phyloP scores from a whole-genome alignment of 1,140 invertebrate species.

The Euborellia annulipes region DNA sequence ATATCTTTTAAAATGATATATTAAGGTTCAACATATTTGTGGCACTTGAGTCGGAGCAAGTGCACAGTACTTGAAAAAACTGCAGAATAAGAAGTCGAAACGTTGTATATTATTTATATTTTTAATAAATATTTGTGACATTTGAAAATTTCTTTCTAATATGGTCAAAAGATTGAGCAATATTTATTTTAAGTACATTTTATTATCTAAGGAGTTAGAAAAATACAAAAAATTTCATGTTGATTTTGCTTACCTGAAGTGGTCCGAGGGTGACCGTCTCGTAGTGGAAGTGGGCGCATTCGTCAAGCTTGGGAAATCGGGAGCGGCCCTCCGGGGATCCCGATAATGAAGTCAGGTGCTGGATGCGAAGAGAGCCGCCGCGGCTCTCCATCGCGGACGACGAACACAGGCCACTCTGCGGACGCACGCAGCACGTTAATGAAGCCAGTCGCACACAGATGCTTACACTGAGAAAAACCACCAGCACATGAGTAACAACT shows the following conservation, averaged over 20 bases:
- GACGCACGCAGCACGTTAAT: not conserved
- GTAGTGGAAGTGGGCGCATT: constrained; percentile 98
- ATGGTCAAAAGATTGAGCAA: no score
- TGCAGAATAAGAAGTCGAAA: no score
- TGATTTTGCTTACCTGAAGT: constrained; percentile 46
- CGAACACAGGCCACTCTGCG: constrained; percentile 25
- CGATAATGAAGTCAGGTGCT: constrained; percentile 18
- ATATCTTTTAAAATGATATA: no score
- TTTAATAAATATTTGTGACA: no score
- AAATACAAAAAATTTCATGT: no score
- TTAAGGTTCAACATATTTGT: no score
- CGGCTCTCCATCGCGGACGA: constrained; percentile 24
- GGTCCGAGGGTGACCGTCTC: constrained; percentile 75
- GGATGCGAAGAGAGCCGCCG: constrained; percentile 22
- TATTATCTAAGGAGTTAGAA: no score
- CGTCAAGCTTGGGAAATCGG: constrained; percentile 82
- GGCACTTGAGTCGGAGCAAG: no score
- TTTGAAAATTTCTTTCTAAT: no score
- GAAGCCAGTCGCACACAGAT: not conserved
- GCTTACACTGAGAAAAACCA: not conserved
- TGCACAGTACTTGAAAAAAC: no score
- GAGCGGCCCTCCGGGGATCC: constrained; percentile 18
- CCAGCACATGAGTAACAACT: not conserved
- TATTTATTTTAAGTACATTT: no score
- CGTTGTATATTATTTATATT: no score